Conservation (phyloP, 2,797 vertebrate genomes). For the Aulostomus chinensis region DNA sequence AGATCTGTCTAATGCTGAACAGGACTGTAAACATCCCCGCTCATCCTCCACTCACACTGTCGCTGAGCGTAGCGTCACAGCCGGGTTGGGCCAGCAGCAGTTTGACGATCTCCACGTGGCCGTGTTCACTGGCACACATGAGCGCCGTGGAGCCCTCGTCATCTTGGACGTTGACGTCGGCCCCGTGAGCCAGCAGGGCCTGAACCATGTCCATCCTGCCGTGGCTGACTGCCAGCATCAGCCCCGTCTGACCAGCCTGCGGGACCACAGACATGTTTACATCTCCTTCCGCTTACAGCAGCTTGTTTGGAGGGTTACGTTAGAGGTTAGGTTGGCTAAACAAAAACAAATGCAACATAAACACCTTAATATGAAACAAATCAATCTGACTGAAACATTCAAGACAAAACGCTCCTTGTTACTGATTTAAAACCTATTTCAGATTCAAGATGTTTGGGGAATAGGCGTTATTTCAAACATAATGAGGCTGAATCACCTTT, state of each 20-base stretch:
- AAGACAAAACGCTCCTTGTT: too few species aligned
- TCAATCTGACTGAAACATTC: too few species aligned
- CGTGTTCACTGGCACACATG: slow-evolving; percentile 98
- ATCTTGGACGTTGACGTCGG: slow-evolving; percentile 95
- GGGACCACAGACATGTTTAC: background rate
- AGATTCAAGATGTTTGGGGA: too few species aligned
- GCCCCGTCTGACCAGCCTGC: slow-evolving; percentile 95
- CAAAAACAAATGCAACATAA: too few species aligned
- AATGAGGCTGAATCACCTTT: too few species aligned
- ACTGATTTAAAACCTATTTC: too few species aligned
- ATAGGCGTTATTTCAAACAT: too few species aligned
- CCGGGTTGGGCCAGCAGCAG: slow-evolving; percentile 91
- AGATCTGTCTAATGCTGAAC: too few species aligned
- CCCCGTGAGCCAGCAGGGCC: slow-evolving; percentile 90
- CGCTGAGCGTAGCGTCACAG: slow-evolving; percentile 90
- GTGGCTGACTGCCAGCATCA: slow-evolving; percentile 98
- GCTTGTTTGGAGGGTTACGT: too few species aligned
- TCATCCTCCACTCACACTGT: slow-evolving; percentile 88
- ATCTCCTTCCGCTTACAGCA: too few species aligned
- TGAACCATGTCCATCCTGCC: slow-evolving; percentile 97
- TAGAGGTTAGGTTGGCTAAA: too few species aligned
- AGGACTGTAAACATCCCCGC: background rate
- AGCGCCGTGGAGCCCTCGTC: slow-evolving; percentile 97
- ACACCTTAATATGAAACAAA: too few species aligned
- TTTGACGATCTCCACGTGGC: slow-evolving; percentile 95